Percentiles rank a stretch among this genome's conserved stretches.
phyloP scores from a whole-genome alignment of 2,888 invertebrate species.

The Pseudanteris insignis region DNA sequence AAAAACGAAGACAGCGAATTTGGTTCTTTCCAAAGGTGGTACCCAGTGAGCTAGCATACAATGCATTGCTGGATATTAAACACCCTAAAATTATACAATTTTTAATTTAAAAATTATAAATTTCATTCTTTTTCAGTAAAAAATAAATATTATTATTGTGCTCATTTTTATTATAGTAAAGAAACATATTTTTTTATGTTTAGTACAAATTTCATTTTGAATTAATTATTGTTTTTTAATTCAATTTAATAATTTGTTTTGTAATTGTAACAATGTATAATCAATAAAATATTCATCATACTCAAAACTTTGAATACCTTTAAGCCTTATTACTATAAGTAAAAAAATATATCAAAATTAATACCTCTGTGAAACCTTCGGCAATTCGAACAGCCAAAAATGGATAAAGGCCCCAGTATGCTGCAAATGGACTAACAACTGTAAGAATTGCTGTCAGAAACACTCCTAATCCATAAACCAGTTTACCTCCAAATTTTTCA shows the following conservation, averaged over 20 bases:
- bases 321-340: too few relatives aligned
- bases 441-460: conserved; percentile 84
- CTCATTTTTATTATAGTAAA: too few relatives aligned
- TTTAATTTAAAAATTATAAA: conserved; percentile 31
- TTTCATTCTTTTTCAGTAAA: not conserved
- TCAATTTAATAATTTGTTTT: too few relatives aligned
- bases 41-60: conserved; percentile 93
- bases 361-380: conserved; percentile 87
- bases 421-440: conserved; percentile 83
- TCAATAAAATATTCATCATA: too few relatives aligned
- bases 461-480: conserved; percentile 84
- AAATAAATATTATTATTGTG: too few relatives aligned
- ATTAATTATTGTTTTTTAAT: too few relatives aligned
- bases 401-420: conserved; percentile 71
- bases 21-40: conserved; percentile 88
- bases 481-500: conserved; percentile 87
- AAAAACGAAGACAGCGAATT: conserved; percentile 88
- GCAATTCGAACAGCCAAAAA: conserved; percentile 80
- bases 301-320: too few relatives aligned
- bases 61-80: conserved; percentile 94
- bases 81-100: conserved; percentile 70
- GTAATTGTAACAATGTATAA: too few relatives aligned
- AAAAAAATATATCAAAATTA: not conserved
- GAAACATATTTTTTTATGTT: too few relatives aligned
- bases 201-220: too few relatives aligned